These are phyloP conservation scores for Bubo bubo DNA, from an alignment of 2,113 vertebrate genomes.

Conservation along the genomic window DNA sequence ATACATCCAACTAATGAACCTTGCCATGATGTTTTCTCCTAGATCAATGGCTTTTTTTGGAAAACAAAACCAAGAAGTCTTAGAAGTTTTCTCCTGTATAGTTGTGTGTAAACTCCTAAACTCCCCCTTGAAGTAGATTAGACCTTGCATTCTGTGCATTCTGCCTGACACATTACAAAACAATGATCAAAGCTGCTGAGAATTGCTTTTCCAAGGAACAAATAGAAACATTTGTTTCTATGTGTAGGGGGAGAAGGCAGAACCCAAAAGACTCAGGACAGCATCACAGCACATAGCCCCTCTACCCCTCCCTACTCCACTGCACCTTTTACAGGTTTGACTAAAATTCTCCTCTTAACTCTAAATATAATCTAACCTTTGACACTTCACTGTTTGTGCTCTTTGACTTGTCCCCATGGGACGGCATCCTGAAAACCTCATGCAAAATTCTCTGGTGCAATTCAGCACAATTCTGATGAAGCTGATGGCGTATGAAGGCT, in stretches of 20 bases:
- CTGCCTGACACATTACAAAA: background rate
- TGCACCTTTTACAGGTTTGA: background rate
- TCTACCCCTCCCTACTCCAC: background rate
- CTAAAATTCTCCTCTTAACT: background rate
- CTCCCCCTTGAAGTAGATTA: background rate
- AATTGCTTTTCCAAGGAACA: background rate
- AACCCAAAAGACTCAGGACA: background rate
- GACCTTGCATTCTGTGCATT: background rate
- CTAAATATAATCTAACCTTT: background rate
- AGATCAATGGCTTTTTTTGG: background rate
- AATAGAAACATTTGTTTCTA: background rate
- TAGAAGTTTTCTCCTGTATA: background rate
- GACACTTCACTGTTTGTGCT: background rate
- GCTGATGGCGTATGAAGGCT: fast-evolving
- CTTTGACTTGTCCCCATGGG: background rate
- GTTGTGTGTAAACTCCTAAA: background rate
- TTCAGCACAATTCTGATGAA: background rate
- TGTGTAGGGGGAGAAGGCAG: background rate
- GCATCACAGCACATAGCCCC: background rate
- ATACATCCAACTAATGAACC: background rate
- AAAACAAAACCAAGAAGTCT: background rate
- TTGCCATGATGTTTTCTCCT: background rate
- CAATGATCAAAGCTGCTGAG: background rate
- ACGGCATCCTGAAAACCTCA: background rate
- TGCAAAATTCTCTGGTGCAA: background rate